These are phyloP conservation scores for Lontra canadensis DNA, from an alignment of 2,113 vertebrate genomes.

Conservation along the genomic window DNA sequence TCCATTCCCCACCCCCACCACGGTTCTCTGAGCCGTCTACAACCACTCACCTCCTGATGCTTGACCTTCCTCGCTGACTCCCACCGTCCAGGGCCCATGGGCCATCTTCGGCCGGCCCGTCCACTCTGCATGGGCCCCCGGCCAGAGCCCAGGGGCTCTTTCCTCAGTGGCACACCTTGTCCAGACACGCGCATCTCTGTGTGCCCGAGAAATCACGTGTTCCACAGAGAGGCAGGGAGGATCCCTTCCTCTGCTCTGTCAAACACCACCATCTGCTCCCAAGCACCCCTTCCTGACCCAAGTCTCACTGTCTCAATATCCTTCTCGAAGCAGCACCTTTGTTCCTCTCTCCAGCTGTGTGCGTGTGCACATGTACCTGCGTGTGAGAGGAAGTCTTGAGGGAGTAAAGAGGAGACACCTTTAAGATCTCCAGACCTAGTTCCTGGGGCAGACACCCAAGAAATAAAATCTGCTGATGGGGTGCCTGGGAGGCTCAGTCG, in stretches of 20 bases:
- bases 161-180: background rate
- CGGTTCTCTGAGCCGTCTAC: background rate
- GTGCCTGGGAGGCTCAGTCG: no score
- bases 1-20: background rate
- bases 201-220: background rate
- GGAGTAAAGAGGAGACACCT: background rate
- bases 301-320: background rate
- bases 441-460: background rate
- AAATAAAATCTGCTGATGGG: background rate
- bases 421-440: background rate
- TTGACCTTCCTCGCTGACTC: background rate
- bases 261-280: background rate
- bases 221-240: background rate
- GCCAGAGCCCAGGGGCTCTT: background rate
- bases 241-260: background rate
- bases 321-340: background rate
- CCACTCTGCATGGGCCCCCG: background rate
- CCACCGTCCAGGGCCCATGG: background rate
- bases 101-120: background rate
- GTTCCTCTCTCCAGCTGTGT: background rate
- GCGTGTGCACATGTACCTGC: no score
- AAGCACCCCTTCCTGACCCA: background rate
- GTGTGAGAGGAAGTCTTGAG: rapidly evolving
- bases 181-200: background rate
- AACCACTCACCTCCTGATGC: background rate